Evolutionary conservation across 2,113 vertebrate genomes (phyloP), one percentile per base, ranked within the genome.

Genomic region (Leuciscus idus): DNA sequence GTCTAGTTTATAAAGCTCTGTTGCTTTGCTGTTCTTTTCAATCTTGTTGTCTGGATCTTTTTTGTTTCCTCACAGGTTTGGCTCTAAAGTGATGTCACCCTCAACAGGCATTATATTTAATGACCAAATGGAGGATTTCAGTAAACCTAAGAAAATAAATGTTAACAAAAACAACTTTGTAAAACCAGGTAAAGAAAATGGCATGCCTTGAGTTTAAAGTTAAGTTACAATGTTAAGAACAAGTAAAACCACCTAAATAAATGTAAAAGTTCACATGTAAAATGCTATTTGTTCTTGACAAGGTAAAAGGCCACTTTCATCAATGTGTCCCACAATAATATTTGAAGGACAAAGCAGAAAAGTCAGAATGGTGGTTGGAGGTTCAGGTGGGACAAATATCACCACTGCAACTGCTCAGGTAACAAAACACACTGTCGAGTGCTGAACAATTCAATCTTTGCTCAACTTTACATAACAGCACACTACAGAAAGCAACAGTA

Each of bases 101-200:
- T 93, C 94, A 66, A 98, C 95, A 0, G 98, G 98, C 28, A 99
- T 99, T 57, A 92, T 99, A 82, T 99, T 96, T 91, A 99, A 99
- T 0, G 93, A 99, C 17, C 95, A 98, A 91, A 99, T 99, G 98
- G 96, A 96, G 2, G 98, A 99, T 91, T 99, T 99, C 93, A 96
- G 96, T 91, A 96, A 96, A 23, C 97, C 96, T 1, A 43, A 94
- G 88, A 84, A 81, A 97, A 97, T 48, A 93, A 95, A 43, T 26
- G 97, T 96, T 84, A 95, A 95, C 97, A 0, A 9, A 9, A 97
- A 96, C 89, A 99, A 99, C 91, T 97, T 98, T 93, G 98, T 99
- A 81, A 90, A 90, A 89, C 96, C 98, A 95, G 98, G 98, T 26
- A 26, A 26, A 26, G 26, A 26, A 26, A 26, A 26, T 26, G 26